Evolutionary conservation across 1,140 invertebrate genomes (phyloP).

Genomic region (Zelostemma sp.): DNA sequence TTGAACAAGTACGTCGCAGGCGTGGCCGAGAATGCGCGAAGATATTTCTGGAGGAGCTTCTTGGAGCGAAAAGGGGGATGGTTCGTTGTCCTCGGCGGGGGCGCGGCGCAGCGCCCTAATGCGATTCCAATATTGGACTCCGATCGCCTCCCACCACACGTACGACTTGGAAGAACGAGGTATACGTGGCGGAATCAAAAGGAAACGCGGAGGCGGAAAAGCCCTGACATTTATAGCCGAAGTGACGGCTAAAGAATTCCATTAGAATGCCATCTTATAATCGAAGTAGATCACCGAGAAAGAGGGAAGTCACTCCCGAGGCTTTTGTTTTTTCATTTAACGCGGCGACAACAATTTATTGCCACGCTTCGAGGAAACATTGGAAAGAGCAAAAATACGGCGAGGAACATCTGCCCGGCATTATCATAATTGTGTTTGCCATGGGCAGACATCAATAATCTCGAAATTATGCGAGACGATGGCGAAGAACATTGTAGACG

Average conservation of each 20-base stretch:
- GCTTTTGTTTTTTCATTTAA: too few species aligned
- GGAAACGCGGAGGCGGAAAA: slow-evolving; percentile 5
- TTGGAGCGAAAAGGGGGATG: slow-evolving; percentile 47
- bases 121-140: slow-evolving; percentile 34
- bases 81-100: slow-evolving; percentile 34
- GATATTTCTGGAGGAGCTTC: slow-evolving; percentile 44
- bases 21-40: slow-evolving; percentile 48
- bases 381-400: slow-evolving; percentile 28
- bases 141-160: slow-evolving; percentile 35
- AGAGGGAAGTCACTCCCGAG: slow-evolving; percentile 54
- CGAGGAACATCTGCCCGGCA: slow-evolving; percentile 38
- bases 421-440: slow-evolving; percentile 48
- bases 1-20: slow-evolving; percentile 21
- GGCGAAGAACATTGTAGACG: slow-evolving; percentile 36
- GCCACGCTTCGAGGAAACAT: neutral
- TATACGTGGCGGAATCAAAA: slow-evolving; percentile 1
- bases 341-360: slow-evolving; percentile 41
- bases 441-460: slow-evolving; percentile 46
- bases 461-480: slow-evolving; percentile 48
- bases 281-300: slow-evolving; percentile 52
- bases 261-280: slow-evolving; percentile 61
- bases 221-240: neutral
- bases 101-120: slow-evolving; percentile 29
- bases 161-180: slow-evolving; percentile 7
- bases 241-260: neutral